These are phyloP conservation scores for Penaeus japonicus DNA, from an alignment of 1,140 invertebrate genomes.

Conservation along the genomic window DNA sequence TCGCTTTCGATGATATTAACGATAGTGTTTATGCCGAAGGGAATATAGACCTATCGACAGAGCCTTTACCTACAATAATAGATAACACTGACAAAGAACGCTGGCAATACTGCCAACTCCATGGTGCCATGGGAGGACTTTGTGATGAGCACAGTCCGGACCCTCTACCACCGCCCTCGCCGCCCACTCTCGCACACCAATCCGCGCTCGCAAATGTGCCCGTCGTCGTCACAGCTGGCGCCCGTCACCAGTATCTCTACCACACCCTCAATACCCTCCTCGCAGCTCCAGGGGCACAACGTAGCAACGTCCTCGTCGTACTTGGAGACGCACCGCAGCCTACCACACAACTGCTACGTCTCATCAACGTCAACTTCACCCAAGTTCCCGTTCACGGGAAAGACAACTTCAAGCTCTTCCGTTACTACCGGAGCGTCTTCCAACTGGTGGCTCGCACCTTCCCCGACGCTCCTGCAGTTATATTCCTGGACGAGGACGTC, in stretches of 20 bases:
- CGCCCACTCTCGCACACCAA: slow-evolving; percentile 2
- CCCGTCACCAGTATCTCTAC: not conserved
- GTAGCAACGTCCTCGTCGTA: no score
- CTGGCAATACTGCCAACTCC: slow-evolving; percentile 34
- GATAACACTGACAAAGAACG: not conserved
- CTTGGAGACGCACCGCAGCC: no score
- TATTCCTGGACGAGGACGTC: slow-evolving; percentile 74
- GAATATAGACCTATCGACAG: not conserved
- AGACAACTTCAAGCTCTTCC: no score
- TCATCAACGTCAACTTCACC: no score
- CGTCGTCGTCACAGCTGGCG: not conserved
- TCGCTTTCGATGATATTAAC: not conserved
- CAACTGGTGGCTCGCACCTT: slow-evolving; percentile 17
- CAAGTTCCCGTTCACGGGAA: no score
- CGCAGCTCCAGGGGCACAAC: not conserved
- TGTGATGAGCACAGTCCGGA: slow-evolving; percentile 26
- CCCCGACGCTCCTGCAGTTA: slow-evolving; percentile 62
- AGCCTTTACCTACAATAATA: not conserved
- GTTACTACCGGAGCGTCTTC: not conserved
- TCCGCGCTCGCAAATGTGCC: not conserved
- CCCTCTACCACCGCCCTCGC: slow-evolving; percentile 17
- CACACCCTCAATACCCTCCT: no score
- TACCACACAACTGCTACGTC: no score
- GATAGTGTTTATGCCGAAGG: slow-evolving; percentile 24
- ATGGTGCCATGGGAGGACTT: slow-evolving; percentile 47